Percentiles rank a stretch among this genome's conserved stretches.
Conservation (phyloP, 2,888 invertebrate species). For the Latrodectus elegans region DNA sequence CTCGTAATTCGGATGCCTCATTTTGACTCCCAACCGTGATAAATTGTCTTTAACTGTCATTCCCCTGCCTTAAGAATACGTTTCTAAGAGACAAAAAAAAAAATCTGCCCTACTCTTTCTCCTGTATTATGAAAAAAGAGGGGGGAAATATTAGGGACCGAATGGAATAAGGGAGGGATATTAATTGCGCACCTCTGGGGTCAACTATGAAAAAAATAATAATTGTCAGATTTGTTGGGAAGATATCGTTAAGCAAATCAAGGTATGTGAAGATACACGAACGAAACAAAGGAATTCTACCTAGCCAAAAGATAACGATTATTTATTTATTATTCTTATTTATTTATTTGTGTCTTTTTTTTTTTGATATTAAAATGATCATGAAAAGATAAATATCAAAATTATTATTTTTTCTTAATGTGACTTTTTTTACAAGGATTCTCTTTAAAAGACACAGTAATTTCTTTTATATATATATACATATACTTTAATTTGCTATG, state of each 20-base stretch:
- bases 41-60: slow-evolving; percentile 42
- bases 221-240: not conserved
- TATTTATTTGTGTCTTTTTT: too few species aligned
- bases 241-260: slow-evolving; percentile 3
- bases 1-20: slow-evolving; percentile 23
- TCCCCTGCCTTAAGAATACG: not conserved
- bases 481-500: too few species aligned
- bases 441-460: too few species aligned
- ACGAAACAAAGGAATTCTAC: too few species aligned
- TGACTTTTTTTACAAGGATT: too few species aligned
- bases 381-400: too few species aligned
- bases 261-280: not conserved
- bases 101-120: not conserved
- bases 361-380: too few species aligned
- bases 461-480: too few species aligned
- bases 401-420: too few species aligned
- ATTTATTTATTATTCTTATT: too few species aligned
- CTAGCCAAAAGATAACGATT: too few species aligned
- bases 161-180: slow-evolving; percentile 4
- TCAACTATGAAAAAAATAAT: not conserved
- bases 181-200: not conserved
- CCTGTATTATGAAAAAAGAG: not conserved
- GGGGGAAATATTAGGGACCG: not conserved
- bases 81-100: not conserved
- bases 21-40: slow-evolving; percentile 41